phyloP scores from a whole-genome alignment of 2,113 vertebrate genomes.

The Acrocephalus kingi region DNA sequence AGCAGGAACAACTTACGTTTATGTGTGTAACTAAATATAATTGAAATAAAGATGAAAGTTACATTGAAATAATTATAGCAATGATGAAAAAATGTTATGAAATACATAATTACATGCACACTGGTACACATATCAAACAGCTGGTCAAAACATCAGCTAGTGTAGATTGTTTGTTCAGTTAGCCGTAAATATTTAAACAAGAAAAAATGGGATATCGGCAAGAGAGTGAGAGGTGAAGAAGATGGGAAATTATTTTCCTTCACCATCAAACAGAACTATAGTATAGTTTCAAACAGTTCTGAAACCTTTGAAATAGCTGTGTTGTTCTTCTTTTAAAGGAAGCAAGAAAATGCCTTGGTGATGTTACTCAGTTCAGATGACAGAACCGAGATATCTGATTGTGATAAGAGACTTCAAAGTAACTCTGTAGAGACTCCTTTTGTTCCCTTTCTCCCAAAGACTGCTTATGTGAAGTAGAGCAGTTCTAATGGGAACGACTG shows the following conservation, averaged over 20 bases:
- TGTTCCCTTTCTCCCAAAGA: background rate
- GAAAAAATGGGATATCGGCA: background rate
- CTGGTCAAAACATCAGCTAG: background rate
- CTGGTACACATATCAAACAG: background rate
- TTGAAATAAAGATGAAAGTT: background rate
- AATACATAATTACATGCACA: background rate
- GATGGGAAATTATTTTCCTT: background rate
- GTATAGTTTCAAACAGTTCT: background rate
- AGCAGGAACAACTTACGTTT: background rate
- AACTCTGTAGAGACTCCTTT: background rate
- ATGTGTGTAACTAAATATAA: background rate
- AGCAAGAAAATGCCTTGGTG: background rate
- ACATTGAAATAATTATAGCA: background rate
- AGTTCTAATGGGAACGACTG: background rate
- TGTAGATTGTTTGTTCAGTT: background rate
- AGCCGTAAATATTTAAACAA: background rate
- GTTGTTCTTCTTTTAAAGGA: background rate
- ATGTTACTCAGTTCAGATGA: background rate
- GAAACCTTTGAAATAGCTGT: background rate
- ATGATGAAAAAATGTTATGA: background rate
- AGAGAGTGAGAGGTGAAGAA: background rate
- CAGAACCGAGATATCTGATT: background rate
- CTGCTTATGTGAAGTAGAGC: background rate
- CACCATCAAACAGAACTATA: background rate
- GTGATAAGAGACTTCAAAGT: background rate